These are phyloP conservation scores for Ecliptopera silaceata DNA, from an alignment of 2,888 invertebrate species.

Conservation along the genomic window DNA sequence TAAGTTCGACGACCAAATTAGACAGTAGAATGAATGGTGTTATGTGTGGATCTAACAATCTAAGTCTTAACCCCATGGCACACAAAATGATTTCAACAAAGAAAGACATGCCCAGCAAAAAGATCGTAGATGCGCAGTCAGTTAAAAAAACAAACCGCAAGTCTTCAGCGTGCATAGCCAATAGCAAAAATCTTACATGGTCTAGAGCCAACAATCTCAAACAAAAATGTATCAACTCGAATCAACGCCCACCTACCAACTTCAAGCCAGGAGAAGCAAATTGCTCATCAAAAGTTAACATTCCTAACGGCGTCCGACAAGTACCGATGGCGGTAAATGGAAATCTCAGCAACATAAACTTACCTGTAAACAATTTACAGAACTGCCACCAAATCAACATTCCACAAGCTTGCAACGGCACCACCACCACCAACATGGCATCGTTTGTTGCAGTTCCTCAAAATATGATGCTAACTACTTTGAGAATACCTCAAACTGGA, in stretches of 20 bases:
- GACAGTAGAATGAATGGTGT: constrained; percentile 78
- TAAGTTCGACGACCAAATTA: constrained; percentile 74
- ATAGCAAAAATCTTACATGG: constrained; percentile 76
- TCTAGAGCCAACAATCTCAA: constrained; percentile 77
- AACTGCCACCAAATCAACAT: constrained; percentile 75
- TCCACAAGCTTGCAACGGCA: constrained; percentile 67
- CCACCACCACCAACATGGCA: constrained; percentile 66
- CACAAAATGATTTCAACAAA: constrained; percentile 57
- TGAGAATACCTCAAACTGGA: constrained; percentile 81
- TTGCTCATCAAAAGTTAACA: constrained; percentile 70
- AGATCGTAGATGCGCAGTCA: constrained; percentile 43
- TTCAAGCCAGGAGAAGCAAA: constrained; percentile 58
- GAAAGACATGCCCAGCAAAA: constrained; percentile 59
- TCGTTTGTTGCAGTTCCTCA: constrained; percentile 79
- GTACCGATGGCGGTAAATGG: constrained; percentile 70
- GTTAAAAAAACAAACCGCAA: constrained; percentile 72
- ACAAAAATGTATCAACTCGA: constrained; percentile 67
- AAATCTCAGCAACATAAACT: constrained; percentile 64
- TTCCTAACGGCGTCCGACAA: constrained; percentile 71
- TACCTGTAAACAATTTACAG: constrained; percentile 69
- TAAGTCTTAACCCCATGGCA: constrained; percentile 60
- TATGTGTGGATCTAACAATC: constrained; percentile 75
- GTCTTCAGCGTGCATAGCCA: constrained; percentile 76
- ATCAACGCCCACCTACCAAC: constrained; percentile 47
- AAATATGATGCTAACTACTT: constrained; percentile 81